These are phyloP conservation scores for Serripes groenlandicus DNA, from an alignment of 2,888 invertebrate species.

Conservation along the genomic window DNA sequence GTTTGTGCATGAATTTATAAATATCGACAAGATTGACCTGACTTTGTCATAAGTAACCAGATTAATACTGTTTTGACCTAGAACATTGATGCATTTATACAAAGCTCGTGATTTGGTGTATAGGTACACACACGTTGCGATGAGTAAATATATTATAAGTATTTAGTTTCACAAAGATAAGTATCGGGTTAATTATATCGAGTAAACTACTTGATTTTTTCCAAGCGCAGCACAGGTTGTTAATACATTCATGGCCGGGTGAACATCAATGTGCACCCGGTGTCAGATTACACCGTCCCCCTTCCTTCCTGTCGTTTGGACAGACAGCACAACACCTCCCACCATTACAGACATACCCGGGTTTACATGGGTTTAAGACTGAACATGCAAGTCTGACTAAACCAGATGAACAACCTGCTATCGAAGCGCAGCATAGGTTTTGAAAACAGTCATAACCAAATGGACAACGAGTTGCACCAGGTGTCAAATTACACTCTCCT, in stretches of 20 bases:
- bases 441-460: conserved; percentile 27
- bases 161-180: too few relatives aligned
- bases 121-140: too few relatives aligned
- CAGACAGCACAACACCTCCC: conserved; percentile 21
- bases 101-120: too few relatives aligned
- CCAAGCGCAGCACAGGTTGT: conserved; percentile 19
- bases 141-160: too few relatives aligned
- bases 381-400: conserved; percentile 2
- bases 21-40: too few relatives aligned
- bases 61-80: too few relatives aligned
- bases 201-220: too few relatives aligned
- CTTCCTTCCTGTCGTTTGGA: conserved; percentile 11
- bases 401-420: too few relatives aligned
- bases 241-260: conserved; percentile 29
- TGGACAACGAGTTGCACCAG: conserved; percentile 8
- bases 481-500: conserved; percentile 2
- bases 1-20: too few relatives aligned
- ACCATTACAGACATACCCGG: conserved; percentile 11
- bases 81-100: too few relatives aligned
- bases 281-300: conserved; percentile 1
- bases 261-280: conserved; percentile 12
- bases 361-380: background rate
- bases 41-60: too few relatives aligned
- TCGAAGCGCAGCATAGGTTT: conserved; percentile 20
- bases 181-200: too few relatives aligned